Evolutionary conservation across 2,888 invertebrate species (phyloP), one percentile per base, ranked within the genome.

Genomic region (Polyploca ridens): DNA sequence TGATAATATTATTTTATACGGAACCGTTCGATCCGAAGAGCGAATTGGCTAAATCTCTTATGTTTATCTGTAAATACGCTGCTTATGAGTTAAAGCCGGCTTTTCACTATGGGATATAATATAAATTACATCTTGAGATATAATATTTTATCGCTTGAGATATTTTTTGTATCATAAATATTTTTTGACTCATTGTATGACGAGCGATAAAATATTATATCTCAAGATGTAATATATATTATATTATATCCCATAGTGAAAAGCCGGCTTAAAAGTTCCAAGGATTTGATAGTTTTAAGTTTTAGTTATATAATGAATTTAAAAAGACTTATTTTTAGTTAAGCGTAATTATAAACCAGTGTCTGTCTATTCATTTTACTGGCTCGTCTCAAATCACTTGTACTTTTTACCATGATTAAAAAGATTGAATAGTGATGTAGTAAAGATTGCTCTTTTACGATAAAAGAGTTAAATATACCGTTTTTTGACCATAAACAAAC

Each of bases 321-420:
- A 83, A 87, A 90, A 93, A 93, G 92, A 93, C 93, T 93, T 91
- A 90, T 90, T 89, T 11, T 82, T 78, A 76, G 58, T 75, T 76
- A 75, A 71, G 66, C 75, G 76, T 77, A 78, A 76, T 66, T 74
- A 79, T 82, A 83, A 74, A 66, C 75, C 77, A 72, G 78, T 72
- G 77, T 80, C 79, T 82, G 77, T 73, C 74, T 64, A 58, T 46
- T 44, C 44, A 33, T 62, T 44, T 70, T 74, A 62, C 46, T 70
- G 63, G 64, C 66, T 49, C 63, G 62, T 68, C 77, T 79, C 82
- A 79, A 83, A 78, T 75, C 67, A 69, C 65, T 71, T 16, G 2
- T 11, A 11, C 35, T 38, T 60, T 35, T 59, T 59, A 35, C 8
- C 14, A 27, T 58, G 6, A 33, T 14, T 33, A 35, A 58, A 58